Evolutionary conservation across 1,140 invertebrate genomes (phyloP).

Genomic region (Bombyx mori): ASM3026992v2 NC_085126.1:4871501-4872000

Average conservation of each 20-base stretch:
- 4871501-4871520: slow-evolving; percentile 16
- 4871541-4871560: slow-evolving; percentile 6
- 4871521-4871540: slow-evolving; percentile 4
- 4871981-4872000: background rate
- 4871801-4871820: background rate
- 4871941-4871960: background rate
- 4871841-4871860: no score
- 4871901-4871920: no score
- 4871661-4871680: background rate
- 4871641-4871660: background rate
- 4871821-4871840: background rate
- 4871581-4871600: background rate
- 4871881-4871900: no score
- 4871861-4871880: no score
- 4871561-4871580: background rate
- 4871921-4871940: background rate
- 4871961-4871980: background rate
- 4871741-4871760: background rate
- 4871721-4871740: background rate
- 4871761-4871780: background rate
- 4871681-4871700: background rate
- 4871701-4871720: background rate
- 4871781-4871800: background rate
- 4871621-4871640: background rate
- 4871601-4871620: background rate